Conservation (phyloP, 2,888 invertebrate genomes). For the Geotrupes spiniger region DNA sequence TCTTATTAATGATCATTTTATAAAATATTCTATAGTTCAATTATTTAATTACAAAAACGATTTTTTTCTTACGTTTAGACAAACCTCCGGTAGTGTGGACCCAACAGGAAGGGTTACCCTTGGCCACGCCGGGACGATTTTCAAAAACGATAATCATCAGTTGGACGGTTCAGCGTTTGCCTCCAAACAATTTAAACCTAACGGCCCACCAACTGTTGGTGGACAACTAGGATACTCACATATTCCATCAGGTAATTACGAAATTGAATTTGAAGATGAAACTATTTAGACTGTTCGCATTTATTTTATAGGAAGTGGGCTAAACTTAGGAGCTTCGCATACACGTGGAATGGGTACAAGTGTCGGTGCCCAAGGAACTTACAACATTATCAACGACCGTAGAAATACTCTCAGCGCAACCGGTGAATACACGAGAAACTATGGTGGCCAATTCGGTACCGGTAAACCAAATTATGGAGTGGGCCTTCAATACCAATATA, state of each 20-base stretch:
- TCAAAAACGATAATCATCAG: slow-evolving; percentile 24
- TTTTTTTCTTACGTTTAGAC: slow-evolving; percentile 8
- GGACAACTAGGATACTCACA: slow-evolving; percentile 27
- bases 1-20: no score
- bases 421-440: slow-evolving; percentile 26
- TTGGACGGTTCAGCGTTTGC: slow-evolving; percentile 25
- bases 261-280: background rate
- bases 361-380: slow-evolving; percentile 15
- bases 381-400: slow-evolving; percentile 17
- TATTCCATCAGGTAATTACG: slow-evolving; percentile 24
- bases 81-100: slow-evolving; percentile 6
- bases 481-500: slow-evolving; percentile 20
- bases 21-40: no score
- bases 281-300: no score
- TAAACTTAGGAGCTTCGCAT: slow-evolving; percentile 17
- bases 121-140: slow-evolving; percentile 20
- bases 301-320: slow-evolving; percentile 12
- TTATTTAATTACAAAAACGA: no score
- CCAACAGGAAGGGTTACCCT: slow-evolving; percentile 9
- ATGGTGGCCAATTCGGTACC: slow-evolving; percentile 25
- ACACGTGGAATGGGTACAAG: slow-evolving; percentile 21
- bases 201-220: slow-evolving; percentile 24
- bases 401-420: slow-evolving; percentile 21
- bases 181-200: slow-evolving; percentile 17
- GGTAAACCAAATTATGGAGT: slow-evolving; percentile 27